Percentiles rank a stretch among this genome's conserved stretches.
phyloP scores from a whole-genome alignment of 2,888 invertebrate species.

The Chesias legatella region DNA sequence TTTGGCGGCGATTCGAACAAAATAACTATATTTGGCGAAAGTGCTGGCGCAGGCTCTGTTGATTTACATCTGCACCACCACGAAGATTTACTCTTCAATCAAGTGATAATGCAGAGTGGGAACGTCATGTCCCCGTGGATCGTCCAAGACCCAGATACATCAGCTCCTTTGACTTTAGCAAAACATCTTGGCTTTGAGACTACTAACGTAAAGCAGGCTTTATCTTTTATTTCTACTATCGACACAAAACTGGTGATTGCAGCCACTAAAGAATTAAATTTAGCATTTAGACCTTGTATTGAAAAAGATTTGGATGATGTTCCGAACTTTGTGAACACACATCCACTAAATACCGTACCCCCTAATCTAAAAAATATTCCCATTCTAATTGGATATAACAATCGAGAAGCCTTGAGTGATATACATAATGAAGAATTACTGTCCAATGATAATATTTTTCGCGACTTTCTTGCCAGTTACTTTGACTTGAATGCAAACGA shows the following conservation, averaged over 20 bases:
- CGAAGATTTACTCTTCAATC: slow-evolving; percentile 44
- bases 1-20: slow-evolving; percentile 52
- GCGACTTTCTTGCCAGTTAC: slow-evolving; percentile 18
- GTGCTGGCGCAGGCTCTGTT: slow-evolving; percentile 48
- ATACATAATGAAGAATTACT: slow-evolving; percentile 13
- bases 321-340: slow-evolving; percentile 37
- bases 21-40: slow-evolving; percentile 53
- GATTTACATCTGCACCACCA: slow-evolving; percentile 45
- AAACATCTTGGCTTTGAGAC: slow-evolving; percentile 40
- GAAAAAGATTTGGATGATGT: slow-evolving; percentile 40
- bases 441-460: slow-evolving; percentile 22
- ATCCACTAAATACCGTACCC: slow-evolving; percentile 34
- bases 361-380: slow-evolving; percentile 31
- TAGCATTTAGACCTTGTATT: slow-evolving; percentile 40
- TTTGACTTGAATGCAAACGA: slow-evolving; percentile 37
- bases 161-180: slow-evolving; percentile 40
- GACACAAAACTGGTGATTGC: slow-evolving; percentile 41
- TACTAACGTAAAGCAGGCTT: slow-evolving; percentile 35
- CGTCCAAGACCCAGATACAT: slow-evolving; percentile 32
- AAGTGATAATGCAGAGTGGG: slow-evolving; percentile 53
- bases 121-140: slow-evolving; percentile 30
- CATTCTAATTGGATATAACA: slow-evolving; percentile 41
- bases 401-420: slow-evolving; percentile 30
- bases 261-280: slow-evolving; percentile 29
- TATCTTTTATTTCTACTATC: slow-evolving; percentile 39